Evolutionary conservation across 1,140 invertebrate genomes (phyloP).

Genomic region (Triops cancriformis): DNA sequence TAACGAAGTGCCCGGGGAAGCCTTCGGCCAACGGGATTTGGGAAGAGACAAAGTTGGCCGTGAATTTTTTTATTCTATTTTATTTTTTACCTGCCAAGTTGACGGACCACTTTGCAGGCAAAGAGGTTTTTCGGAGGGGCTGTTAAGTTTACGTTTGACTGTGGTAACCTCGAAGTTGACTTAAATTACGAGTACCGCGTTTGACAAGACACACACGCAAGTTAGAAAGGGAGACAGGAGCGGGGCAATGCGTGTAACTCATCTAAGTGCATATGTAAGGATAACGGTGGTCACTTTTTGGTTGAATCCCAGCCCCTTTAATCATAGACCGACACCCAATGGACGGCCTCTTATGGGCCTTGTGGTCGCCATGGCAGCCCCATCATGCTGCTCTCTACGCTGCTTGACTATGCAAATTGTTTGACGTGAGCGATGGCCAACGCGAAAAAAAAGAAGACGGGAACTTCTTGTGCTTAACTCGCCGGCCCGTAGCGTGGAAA

Average conservation of each 20-base stretch:
- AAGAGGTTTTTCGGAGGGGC: background rate
- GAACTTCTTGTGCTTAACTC: background rate
- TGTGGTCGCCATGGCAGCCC: slow-evolving; percentile 7
- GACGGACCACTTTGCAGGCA: background rate
- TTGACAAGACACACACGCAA: background rate
- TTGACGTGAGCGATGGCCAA: slow-evolving; percentile 4
- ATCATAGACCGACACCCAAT: slow-evolving; percentile 1
- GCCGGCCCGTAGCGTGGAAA: background rate
- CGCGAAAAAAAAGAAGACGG: background rate
- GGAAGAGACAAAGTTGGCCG: background rate
- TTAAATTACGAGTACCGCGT: background rate
- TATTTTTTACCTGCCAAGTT: background rate
- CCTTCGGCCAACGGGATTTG: background rate
- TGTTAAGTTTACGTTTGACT: background rate
- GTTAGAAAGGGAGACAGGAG: background rate
- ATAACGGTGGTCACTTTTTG: slow-evolving; percentile 13
- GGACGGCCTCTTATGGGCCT: slow-evolving; percentile 7
- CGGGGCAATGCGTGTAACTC: background rate
- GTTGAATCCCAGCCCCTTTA: slow-evolving; percentile 8
- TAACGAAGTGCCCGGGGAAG: background rate
- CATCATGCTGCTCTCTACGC: background rate
- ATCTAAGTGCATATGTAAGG: background rate
- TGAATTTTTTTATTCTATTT: background rate
- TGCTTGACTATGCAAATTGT: slow-evolving; percentile 10
- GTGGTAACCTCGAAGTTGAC: background rate